Evolutionary conservation across 2,888 invertebrate species (phyloP).

Genomic region (Eudasyphora cyanicolor): DNA sequence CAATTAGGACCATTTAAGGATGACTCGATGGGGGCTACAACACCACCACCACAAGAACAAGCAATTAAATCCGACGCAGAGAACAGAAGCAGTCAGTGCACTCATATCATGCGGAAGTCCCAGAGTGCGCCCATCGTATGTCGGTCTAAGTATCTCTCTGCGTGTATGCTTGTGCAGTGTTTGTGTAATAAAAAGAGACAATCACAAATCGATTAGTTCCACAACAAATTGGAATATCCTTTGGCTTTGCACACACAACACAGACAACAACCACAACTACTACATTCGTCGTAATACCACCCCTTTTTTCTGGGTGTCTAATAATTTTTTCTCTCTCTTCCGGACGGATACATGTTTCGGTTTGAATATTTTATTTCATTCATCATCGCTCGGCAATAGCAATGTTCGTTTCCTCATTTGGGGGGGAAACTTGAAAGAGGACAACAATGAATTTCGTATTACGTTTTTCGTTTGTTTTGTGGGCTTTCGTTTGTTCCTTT

Average conservation of each 20-base stretch:
- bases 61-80: constrained; percentile 42
- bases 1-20: constrained; percentile 7
- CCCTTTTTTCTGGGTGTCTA: not conserved
- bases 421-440: constrained; percentile 33
- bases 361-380: not conserved
- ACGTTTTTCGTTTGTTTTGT: no score
- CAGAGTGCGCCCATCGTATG: constrained; percentile 37
- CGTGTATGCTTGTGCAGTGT: constrained; percentile 65
- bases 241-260: not conserved
- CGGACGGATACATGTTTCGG: not conserved
- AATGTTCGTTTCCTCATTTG: not conserved
- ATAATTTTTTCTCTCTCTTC: constrained; percentile 20
- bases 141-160: not conserved
- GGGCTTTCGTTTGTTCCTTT: no score
- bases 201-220: constrained; percentile 75
- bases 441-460: constrained; percentile 7
- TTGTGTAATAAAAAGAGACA: constrained; percentile 72
- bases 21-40: not conserved
- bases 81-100: no score
- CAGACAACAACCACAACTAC: not conserved
- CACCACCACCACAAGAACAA: constrained; percentile 15
- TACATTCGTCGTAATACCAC: constrained; percentile 14
- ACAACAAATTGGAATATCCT: constrained; percentile 62
- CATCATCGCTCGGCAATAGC: not conserved
- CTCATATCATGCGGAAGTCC: constrained; percentile 17